A percentile compares a stretch with the other conserved stretches of the same genome.
Conservation (phyloP, 2,888 invertebrate species). For the Noctua pronuba region DNA sequence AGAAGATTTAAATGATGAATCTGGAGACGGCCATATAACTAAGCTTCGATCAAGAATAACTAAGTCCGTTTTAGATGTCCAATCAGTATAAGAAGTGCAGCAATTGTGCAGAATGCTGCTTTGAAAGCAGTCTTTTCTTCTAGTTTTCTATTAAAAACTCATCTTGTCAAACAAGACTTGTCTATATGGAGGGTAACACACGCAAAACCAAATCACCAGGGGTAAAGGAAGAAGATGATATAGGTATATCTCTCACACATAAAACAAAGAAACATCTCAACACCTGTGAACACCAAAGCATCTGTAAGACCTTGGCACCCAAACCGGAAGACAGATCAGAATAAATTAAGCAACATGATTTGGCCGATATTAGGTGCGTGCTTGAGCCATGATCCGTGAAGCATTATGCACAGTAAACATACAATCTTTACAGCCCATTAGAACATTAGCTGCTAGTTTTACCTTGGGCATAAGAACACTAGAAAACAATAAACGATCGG, state of each 20-base stretch:
- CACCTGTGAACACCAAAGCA: conserved; percentile 27
- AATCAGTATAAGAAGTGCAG: neutral
- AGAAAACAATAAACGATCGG: conserved; percentile 70
- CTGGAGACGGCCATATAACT: neutral
- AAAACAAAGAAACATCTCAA: conserved; percentile 27
- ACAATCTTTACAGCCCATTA: conserved; percentile 53
- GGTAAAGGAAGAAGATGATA: neutral
- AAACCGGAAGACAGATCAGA: conserved; percentile 52
- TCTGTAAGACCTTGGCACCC: conserved; percentile 50
- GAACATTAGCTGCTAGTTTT: conserved; percentile 54
- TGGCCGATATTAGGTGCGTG: conserved; percentile 46
- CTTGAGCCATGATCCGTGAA: conserved; percentile 36
- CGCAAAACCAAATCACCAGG: neutral
- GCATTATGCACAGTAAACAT: conserved; percentile 38
- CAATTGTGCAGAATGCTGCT: neutral
- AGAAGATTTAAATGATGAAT: conserved; percentile 11
- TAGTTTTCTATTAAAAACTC: neutral
- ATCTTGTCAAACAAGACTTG: neutral
- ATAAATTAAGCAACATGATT: conserved; percentile 38
- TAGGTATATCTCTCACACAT: neutral
- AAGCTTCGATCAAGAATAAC: neutral
- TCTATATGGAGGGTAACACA: neutral
- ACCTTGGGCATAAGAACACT: conserved; percentile 68
- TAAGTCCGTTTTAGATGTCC: neutral
- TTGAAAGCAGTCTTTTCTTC: neutral